phyloP scores from a whole-genome alignment of 2,113 vertebrate genomes.

The Piliocolobus tephrosceles region DNA sequence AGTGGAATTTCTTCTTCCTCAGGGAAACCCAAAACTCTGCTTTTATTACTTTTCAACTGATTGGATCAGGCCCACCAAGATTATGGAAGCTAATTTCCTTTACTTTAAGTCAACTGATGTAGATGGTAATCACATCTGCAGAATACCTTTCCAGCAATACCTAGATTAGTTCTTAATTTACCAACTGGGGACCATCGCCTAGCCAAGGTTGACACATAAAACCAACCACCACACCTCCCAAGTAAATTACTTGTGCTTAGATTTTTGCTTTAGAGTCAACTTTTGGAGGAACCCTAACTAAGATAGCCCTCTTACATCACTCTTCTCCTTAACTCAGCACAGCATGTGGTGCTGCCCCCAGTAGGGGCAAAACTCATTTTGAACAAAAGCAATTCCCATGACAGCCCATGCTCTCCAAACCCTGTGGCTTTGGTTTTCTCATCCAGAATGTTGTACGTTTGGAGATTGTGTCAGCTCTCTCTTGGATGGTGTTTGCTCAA shows the following conservation, averaged over 20 bases:
- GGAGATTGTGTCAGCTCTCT: constrained; percentile 41
- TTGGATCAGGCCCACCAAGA: neutral
- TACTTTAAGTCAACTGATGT: neutral
- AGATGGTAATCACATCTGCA: neutral
- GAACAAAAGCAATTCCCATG: neutral
- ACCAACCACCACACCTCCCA: neutral
- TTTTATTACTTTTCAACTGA: neutral
- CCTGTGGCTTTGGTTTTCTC: neutral
- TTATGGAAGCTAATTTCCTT: neutral
- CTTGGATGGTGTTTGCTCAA: constrained; percentile 51
- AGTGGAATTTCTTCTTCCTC: neutral
- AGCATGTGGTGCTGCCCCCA: no score
- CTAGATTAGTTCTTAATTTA: neutral
- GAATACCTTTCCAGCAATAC: neutral
- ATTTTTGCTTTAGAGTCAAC: neutral
- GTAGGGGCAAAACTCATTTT: neutral
- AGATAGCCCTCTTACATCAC: neutral
- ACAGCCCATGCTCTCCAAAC: neutral
- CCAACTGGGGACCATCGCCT: no score
- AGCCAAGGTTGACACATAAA: neutral
- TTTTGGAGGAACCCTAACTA: neutral
- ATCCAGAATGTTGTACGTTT: neutral
- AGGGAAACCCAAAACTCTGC: neutral
- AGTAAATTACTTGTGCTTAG: neutral
- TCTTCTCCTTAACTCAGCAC: neutral